These are phyloP conservation scores for Anorthoa munda DNA, from an alignment of 2,888 invertebrate genomes.

Conservation along the genomic window DNA sequence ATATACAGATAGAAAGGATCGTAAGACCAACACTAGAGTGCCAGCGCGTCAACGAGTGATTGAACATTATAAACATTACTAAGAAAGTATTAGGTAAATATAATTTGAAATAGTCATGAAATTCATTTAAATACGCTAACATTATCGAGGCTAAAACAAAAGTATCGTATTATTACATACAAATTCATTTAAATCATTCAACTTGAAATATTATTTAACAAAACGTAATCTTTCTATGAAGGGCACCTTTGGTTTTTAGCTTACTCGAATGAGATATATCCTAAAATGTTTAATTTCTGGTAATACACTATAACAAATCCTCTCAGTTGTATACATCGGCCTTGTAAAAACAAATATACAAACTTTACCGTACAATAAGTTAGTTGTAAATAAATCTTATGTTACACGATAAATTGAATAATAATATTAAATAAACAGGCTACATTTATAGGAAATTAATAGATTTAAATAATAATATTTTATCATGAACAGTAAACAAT, in stretches of 20 bases:
- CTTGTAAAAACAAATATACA: slow-evolving; percentile 87
- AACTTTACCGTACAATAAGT: slow-evolving; percentile 84
- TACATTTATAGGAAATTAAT: slow-evolving; percentile 83
- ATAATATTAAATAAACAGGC: slow-evolving; percentile 86
- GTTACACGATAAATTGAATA: slow-evolving; percentile 85
- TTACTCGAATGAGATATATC: slow-evolving; percentile 92
- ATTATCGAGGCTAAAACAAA: slow-evolving; percentile 90
- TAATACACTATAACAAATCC: slow-evolving; percentile 89
- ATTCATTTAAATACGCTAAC: slow-evolving; percentile 89
- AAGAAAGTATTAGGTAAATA: slow-evolving; percentile 90
- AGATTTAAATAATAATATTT: slow-evolving; percentile 84
- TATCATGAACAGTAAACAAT: slow-evolving; percentile 86
- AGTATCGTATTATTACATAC: slow-evolving; percentile 88
- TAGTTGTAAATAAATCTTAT: slow-evolving; percentile 90
- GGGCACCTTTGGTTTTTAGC: slow-evolving; percentile 97
- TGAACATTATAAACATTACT: slow-evolving; percentile 89
- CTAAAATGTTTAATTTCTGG: slow-evolving; percentile 90
- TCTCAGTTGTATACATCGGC: slow-evolving; percentile 87
- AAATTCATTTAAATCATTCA: slow-evolving; percentile 90
- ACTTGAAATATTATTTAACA: slow-evolving; percentile 91
- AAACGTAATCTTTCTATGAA: slow-evolving; percentile 92
- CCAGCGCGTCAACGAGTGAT: slow-evolving; percentile 90
- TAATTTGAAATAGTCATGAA: slow-evolving; percentile 90
- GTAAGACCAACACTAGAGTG: slow-evolving; percentile 90
- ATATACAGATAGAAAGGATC: slow-evolving; percentile 85